A percentile compares a stretch with the other conserved stretches of the same genome.
These are phyloP conservation scores for Diplogasteroides magnus DNA, from an alignment of 1,140 invertebrate species.

Conservation along the genomic window DNA sequence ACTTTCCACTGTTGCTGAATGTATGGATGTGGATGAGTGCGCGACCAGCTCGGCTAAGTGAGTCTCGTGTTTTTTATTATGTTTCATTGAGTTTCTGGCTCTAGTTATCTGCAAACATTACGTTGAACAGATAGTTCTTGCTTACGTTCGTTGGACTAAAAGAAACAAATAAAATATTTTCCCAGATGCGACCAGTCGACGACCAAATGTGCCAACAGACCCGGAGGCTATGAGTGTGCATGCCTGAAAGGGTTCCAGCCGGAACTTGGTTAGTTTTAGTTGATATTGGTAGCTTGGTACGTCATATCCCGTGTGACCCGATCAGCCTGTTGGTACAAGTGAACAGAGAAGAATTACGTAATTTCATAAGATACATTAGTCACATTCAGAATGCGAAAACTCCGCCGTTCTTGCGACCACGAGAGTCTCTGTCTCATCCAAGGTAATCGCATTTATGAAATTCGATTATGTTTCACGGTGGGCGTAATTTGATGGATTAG, in stretches of 20 bases:
- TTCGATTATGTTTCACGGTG: too few relatives aligned
- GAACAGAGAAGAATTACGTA: background rate
- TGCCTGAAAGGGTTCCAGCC: slow-evolving; percentile 60
- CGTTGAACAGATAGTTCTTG: too few relatives aligned
- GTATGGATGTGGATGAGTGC: slow-evolving; percentile 82
- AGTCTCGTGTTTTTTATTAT: background rate
- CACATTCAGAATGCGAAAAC: background rate
- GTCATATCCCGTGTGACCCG: too few relatives aligned
- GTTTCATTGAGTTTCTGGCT: too few relatives aligned
- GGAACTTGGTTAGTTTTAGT: slow-evolving; percentile 23
- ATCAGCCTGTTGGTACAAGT: too few relatives aligned
- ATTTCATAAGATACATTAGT: slow-evolving; percentile 3
- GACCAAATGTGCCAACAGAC: slow-evolving; percentile 79
- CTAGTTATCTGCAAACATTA: too few relatives aligned
- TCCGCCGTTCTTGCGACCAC: slow-evolving; percentile 3
- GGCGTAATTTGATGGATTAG: too few relatives aligned
- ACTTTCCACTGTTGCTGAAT: slow-evolving; percentile 72
- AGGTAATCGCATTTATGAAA: too few relatives aligned
- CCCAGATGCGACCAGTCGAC: slow-evolving; percentile 31
- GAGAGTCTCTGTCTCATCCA: slow-evolving; percentile 56
- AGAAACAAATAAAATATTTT: too few relatives aligned
- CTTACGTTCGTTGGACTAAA: too few relatives aligned
- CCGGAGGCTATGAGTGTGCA: slow-evolving; percentile 84
- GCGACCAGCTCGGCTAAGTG: slow-evolving; percentile 62
- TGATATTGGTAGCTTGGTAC: too few relatives aligned